Base-by-base conservation (phyloP, 2,888 invertebrate genomes). In the Allolobophora icterica region DNA sequence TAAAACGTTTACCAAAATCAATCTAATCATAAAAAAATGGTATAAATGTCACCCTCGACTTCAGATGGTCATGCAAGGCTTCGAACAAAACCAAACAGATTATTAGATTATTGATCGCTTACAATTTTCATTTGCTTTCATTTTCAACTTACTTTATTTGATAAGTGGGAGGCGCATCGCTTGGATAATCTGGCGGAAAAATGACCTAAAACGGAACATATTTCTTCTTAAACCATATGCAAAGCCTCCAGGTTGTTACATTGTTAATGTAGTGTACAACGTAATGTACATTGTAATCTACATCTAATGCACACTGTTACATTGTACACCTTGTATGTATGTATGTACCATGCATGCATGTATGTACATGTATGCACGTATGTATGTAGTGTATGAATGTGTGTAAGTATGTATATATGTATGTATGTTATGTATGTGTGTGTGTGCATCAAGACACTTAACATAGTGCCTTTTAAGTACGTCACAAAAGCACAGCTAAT, bases 121-220 rank as follows among this genome's bases (percentile, higher is more conserved):
- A 71, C 30, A 71, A 71, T 71, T 71, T n/a, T 71, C 30, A 71
- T 8, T 13, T n/a, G n/a, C n/a, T n/a, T n/a, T n/a, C n/a, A n/a
- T 13, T n/a, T 71, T 71, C 52, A 19, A 92, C 94, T 92, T 92
- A 94, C 94, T 94, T 93, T 84, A 97, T 94, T 94, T 97, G 97
- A 94, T 97, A 97, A 92, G 96, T 96, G 0, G 97, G 97, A 3
- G 97, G 97, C 8, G 91, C 42, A 40, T 84, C 24, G n/a, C 71
- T 87, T 19, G 92, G 92, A 83, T 92, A 92, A 0, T 92, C 91
- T 11, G 89, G 84, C 19, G 91, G 91, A 40, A 92, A 90, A 15
- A 34, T 91, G 30, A 92, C 91, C 92, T 91, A 58, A 15, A 71
- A 34, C 71, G n/a, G n/a, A n/a, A 71, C n/a, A 11, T n/a, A n/a